Evolutionary conservation across 92 coral and sea anemone genomes (phyloP).

Genomic region (Paragorgia papillata): DNA sequence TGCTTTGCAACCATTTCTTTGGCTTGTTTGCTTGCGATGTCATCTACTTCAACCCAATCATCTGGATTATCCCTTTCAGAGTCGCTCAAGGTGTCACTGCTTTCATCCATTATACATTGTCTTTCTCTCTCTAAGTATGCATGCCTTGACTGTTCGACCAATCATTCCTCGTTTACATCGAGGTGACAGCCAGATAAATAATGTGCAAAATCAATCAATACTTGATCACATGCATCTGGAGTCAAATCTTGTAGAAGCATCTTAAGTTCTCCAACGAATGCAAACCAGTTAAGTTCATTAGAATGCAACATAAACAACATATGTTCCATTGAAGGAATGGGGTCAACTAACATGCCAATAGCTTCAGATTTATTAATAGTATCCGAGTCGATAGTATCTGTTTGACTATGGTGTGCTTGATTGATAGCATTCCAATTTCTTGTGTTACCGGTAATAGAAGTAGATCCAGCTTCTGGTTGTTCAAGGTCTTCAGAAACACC

Average conservation of each 20-base stretch:
- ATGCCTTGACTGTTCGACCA: conserved; percentile 57
- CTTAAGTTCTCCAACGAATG: conserved; percentile 33
- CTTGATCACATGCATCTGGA: conserved; percentile 10
- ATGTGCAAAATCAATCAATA: conserved; percentile 45
- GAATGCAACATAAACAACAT: conserved; percentile 33
- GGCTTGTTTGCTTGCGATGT: conserved; percentile 38
- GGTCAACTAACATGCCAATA: conserved; percentile 11
- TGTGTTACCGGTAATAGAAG: no score
- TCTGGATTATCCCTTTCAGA: conserved; percentile 51
- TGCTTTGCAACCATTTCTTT: conserved; percentile 38
- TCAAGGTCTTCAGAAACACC: no score
- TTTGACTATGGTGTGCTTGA: no score
- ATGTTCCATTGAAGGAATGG: conserved; percentile 39
- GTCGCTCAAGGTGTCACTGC: conserved; percentile 30
- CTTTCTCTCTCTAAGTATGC: conserved; percentile 54
- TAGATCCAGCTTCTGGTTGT: no score
- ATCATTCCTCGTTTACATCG: conserved; percentile 5
- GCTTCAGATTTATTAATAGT: neutral
- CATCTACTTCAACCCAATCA: conserved; percentile 45
- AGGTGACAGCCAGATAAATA: conserved; percentile 31
- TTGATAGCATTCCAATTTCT: no score
- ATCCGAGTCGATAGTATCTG: conserved; percentile 17
- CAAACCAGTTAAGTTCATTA: conserved; percentile 40
- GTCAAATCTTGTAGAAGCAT: conserved; percentile 13
- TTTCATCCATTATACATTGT: conserved; percentile 19